phyloP scores from a whole-genome alignment of 1,140 invertebrate species.

The Zophobas atratus region DNA sequence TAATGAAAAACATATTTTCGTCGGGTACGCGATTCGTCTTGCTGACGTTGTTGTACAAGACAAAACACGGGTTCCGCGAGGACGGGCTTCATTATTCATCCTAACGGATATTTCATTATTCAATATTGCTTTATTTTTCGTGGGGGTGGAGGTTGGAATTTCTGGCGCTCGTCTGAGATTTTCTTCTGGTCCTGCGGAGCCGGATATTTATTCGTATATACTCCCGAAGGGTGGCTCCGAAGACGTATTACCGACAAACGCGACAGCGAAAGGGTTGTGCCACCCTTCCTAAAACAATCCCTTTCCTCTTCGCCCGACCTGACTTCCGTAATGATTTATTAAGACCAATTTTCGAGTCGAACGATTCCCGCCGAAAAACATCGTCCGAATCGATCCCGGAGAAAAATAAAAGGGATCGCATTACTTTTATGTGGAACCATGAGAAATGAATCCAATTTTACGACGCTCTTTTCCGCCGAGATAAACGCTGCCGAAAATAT shows the following conservation, averaged over 20 bases:
- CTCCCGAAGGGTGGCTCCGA: too few species aligned
- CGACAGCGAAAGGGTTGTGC: too few species aligned
- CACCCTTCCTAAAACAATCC: conserved; percentile 14
- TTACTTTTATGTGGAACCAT: conserved; percentile 34
- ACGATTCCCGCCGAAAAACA: not conserved
- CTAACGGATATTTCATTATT: conserved; percentile 14
- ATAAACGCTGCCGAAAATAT: conserved; percentile 31
- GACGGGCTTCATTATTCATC: conserved; percentile 29
- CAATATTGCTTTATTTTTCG: conserved; percentile 22
- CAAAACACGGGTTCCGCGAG: conserved; percentile 6
- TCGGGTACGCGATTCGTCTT: conserved; percentile 6
- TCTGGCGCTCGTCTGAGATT: not conserved
- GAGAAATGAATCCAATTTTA: conserved; percentile 43
- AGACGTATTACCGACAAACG: too few species aligned
- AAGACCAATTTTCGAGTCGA: conserved; percentile 11
- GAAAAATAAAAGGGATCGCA: conserved; percentile 12
- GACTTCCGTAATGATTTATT: conserved; percentile 12
- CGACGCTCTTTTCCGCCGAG: conserved; percentile 15
- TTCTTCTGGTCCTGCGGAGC: too few species aligned
- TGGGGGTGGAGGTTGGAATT: not conserved
- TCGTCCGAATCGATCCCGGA: conserved; percentile 3
- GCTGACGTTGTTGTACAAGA: conserved; percentile 11
- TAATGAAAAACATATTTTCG: conserved; percentile 34
- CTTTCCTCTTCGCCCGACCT: not conserved
- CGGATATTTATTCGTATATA: too few species aligned